phyloP scores from a whole-genome alignment of 2,797 vertebrate species.

The Sebastes hubbsi region DNA sequence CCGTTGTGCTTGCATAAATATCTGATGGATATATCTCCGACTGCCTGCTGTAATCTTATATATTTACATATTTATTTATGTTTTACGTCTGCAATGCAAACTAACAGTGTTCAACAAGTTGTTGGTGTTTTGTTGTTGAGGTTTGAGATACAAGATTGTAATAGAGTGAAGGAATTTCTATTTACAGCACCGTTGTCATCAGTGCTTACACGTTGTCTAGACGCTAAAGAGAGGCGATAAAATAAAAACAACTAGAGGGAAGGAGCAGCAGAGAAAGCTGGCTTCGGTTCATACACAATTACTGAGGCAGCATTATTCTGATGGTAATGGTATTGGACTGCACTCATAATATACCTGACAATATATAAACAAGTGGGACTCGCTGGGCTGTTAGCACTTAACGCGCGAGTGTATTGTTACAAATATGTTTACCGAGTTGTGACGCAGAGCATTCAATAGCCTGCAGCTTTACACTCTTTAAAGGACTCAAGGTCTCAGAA shows the following conservation, averaged over 20 bases:
- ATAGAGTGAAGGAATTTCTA: background rate
- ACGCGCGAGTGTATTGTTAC: background rate
- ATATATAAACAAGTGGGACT: slow-evolving; percentile 14
- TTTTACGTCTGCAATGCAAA: background rate
- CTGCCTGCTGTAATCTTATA: background rate
- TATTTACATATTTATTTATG: background rate
- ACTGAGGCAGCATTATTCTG: slow-evolving; percentile 27
- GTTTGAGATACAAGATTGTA: background rate
- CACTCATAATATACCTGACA: slow-evolving; percentile 31
- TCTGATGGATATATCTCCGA: background rate
- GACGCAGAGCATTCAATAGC: background rate
- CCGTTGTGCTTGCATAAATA: slow-evolving; percentile 6
- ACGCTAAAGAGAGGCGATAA: slow-evolving; percentile 9
- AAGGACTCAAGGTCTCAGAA: background rate
- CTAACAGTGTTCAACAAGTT: background rate
- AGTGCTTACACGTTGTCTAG: background rate
- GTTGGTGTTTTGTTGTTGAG: background rate
- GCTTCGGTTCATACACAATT: slow-evolving; percentile 5
- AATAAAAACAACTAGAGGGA: slow-evolving; percentile 14
- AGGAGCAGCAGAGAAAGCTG: background rate
- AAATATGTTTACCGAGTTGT: slow-evolving; percentile 19
- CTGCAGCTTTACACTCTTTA: slow-evolving; percentile 9
- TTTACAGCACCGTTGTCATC: background rate
- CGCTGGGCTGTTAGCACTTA: background rate
- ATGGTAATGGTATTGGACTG: slow-evolving; percentile 30